phyloP scores from a whole-genome alignment of 2,113 vertebrate species.

The Phylloscopus whistleri region DNA sequence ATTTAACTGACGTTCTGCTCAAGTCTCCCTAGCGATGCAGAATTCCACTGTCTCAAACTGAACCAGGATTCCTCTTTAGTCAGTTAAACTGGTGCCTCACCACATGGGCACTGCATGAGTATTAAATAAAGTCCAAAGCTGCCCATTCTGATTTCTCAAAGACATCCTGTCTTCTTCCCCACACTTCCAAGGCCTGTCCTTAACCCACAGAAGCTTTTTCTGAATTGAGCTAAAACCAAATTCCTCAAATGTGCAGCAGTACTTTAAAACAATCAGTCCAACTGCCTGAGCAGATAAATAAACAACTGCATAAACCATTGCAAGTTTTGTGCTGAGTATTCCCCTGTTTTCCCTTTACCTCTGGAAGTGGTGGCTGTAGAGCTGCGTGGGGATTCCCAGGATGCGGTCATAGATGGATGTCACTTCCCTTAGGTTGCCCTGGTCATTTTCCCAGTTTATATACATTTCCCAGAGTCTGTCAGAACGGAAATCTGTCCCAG shows the following conservation, averaged over 20 bases:
- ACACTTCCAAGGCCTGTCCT: background rate
- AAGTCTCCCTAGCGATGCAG: background rate
- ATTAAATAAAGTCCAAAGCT: background rate
- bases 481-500: slow-evolving; percentile 96
- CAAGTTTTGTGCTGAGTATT: background rate
- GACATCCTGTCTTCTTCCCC: background rate
- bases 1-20: background rate
- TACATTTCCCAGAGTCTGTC: slow-evolving; percentile 97
- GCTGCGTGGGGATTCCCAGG: slow-evolving; percentile 93
- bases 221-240: background rate
- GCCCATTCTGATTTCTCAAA: background rate
- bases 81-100: background rate
- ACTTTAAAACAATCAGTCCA: background rate
- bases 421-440: slow-evolving; percentile 87
- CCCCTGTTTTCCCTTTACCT: slow-evolving; percentile 73
- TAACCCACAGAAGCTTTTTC: background rate
- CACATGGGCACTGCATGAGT: fast-evolving
- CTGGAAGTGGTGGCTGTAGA: slow-evolving; percentile 96
- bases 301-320: fast-evolving
- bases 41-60: background rate
- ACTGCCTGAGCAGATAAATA: fast-evolving
- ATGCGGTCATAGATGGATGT: slow-evolving; percentile 93
- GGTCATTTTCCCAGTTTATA: slow-evolving; percentile 92
- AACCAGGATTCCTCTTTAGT: background rate
- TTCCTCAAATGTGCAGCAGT: background rate